Conservation (phyloP, 2,888 invertebrate genomes). For the Paralinhomoeus sp. region DNA sequence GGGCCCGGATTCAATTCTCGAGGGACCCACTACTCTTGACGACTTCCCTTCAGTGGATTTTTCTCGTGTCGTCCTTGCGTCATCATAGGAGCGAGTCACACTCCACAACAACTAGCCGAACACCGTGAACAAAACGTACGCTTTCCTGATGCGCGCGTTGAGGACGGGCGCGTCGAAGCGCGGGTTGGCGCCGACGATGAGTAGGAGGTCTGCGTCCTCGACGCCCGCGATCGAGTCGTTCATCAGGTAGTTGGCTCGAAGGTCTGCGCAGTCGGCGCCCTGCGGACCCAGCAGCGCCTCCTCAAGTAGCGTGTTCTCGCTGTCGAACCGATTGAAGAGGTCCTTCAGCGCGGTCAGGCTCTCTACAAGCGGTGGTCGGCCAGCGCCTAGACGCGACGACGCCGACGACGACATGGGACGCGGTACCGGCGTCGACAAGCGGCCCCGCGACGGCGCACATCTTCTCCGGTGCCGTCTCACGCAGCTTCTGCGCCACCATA, state of each 20-base stretch:
- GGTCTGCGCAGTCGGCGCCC: no score
- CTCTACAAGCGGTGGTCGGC: conserved; percentile 11
- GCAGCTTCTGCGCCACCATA: conserved; percentile 40
- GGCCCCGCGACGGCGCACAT: conserved; percentile 69
- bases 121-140: conserved; percentile 25
- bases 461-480: conserved; percentile 42
- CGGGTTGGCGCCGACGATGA: conserved; percentile 85
- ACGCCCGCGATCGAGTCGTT: conserved; percentile 69
- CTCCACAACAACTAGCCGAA: no score
- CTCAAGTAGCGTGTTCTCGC: conserved; percentile 68
- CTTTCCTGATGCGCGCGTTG: conserved; percentile 80
- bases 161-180: conserved; percentile 86
- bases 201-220: conserved; percentile 73
- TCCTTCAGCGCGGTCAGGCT: conserved; percentile 72
- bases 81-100: no score
- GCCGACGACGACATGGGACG: no score
- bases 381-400: no score
- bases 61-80: no score
- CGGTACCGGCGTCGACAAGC: no score
- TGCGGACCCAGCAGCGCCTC: conserved; percentile 70
- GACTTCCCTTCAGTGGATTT: no score
- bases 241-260: conserved; percentile 62
- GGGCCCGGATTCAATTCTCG: no score
- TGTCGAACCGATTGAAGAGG: conserved; percentile 59
- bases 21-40: no score